Conservation (phyloP, 2,888 invertebrate genomes). For the Hanleya hanleyi region DNA sequence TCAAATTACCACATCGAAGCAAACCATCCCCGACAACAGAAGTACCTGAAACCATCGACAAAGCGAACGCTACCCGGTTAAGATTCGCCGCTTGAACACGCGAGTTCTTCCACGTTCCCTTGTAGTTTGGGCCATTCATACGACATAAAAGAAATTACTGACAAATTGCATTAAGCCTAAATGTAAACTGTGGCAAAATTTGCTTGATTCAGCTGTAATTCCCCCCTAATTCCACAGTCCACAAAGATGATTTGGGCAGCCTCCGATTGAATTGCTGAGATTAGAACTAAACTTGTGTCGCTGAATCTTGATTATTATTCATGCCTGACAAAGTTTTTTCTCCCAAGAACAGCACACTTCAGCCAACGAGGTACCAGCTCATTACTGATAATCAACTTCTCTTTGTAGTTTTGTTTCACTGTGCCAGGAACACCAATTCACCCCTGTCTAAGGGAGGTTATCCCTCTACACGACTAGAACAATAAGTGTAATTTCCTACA, state of each 20-base stretch:
- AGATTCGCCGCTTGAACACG: neutral
- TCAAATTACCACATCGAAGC: neutral
- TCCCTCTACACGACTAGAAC: neutral
- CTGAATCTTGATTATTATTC: slow-evolving; percentile 7
- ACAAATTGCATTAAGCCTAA: slow-evolving; percentile 5
- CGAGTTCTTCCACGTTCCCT: neutral
- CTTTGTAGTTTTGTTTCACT: slow-evolving; percentile 7
- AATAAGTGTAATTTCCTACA: neutral
- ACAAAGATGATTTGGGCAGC: slow-evolving; percentile 2
- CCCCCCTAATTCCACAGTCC: neutral
- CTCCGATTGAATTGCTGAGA: slow-evolving; percentile 6
- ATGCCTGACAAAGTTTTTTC: neutral
- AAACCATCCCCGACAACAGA: neutral
- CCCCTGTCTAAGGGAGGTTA: neutral
- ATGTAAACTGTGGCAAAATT: slow-evolving; percentile 5
- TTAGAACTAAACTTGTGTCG: neutral
- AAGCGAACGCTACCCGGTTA: neutral
- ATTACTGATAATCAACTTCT: neutral
- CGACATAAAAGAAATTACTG: slow-evolving; percentile 11
- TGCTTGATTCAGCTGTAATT: slow-evolving; percentile 5
- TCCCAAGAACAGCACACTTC: neutral
- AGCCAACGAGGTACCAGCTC: neutral
- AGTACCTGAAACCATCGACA: neutral
- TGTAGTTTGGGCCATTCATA: neutral
- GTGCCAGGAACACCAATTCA: neutral